Conservation (phyloP, 2,888 invertebrate genomes). For the Odontothrips loti region DNA sequence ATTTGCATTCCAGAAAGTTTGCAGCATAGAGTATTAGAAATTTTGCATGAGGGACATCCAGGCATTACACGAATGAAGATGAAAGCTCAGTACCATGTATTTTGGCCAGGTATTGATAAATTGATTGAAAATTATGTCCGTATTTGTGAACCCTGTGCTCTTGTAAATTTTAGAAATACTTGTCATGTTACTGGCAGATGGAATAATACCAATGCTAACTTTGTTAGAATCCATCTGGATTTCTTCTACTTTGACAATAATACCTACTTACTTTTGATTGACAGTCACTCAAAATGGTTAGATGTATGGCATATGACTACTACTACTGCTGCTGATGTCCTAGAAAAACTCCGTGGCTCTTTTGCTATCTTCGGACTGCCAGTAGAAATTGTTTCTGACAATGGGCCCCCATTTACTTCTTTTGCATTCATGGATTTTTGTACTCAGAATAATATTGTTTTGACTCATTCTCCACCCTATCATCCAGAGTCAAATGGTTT, state of each 20-base stretch:
- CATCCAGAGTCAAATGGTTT: not conserved
- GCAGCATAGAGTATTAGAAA: too few relatives aligned
- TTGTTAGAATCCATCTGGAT: not conserved
- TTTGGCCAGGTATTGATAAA: too few relatives aligned
- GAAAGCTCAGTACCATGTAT: too few relatives aligned
- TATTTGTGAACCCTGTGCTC: not conserved
- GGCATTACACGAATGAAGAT: too few relatives aligned
- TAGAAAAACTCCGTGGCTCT: not conserved
- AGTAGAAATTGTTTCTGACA: not conserved
- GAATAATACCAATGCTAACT: not conserved
- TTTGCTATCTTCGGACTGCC: not conserved
- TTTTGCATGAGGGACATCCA: too few relatives aligned
- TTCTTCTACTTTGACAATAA: not conserved
- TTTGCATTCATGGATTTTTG: not conserved
- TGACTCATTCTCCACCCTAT: not conserved
- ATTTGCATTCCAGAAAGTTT: too few relatives aligned
- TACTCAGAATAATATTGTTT: not conserved
- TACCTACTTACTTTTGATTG: not conserved
- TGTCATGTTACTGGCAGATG: not conserved
- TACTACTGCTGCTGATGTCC: not conserved
- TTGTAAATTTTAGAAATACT: not conserved
- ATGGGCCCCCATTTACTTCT: not conserved
- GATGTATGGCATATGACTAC: not conserved
- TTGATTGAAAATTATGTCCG: not conserved
- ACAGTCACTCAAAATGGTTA: not conserved